Evolutionary conservation across 2,888 invertebrate genomes (phyloP).

Genomic region (Tetragnatha montana): DNA sequence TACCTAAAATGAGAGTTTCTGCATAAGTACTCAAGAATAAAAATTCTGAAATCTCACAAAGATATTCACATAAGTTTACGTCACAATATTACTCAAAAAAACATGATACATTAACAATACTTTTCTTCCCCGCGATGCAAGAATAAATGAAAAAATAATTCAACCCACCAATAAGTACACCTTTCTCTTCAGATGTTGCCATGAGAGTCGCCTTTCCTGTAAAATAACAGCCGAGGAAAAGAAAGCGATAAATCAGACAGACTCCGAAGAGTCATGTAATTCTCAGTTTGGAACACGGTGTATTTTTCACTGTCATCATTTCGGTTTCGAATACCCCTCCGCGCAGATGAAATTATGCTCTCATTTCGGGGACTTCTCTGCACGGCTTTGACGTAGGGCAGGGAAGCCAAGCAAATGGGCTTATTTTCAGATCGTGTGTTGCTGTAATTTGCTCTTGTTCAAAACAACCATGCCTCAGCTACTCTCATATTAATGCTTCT

Average conservation of each 20-base stretch:
- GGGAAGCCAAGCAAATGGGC: not conserved
- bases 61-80: too few relatives aligned
- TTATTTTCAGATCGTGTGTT: conserved; percentile 19
- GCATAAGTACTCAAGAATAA: too few relatives aligned
- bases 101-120: too few relatives aligned
- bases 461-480: not conserved
- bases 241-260: conserved; percentile 1
- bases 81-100: too few relatives aligned
- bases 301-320: conserved; percentile 64
- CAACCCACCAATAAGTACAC: too few relatives aligned
- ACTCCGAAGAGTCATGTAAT: conserved; percentile 29
- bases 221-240: not conserved
- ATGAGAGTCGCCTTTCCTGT: not conserved
- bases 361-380: conserved; percentile 38
- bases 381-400: not conserved
- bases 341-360: conserved; percentile 53
- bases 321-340: conserved; percentile 37
- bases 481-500: too few relatives aligned
- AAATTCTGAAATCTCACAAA: too few relatives aligned
- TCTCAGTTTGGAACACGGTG: conserved; percentile 25
- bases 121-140: too few relatives aligned
- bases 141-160: too few relatives aligned
- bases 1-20: too few relatives aligned
- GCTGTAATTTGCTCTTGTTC: not conserved
- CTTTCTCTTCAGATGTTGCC: too few relatives aligned